These are phyloP conservation scores for Arothron firmamentum DNA, from an alignment of 2,113 vertebrate genomes.

Conservation along the genomic window DNA sequence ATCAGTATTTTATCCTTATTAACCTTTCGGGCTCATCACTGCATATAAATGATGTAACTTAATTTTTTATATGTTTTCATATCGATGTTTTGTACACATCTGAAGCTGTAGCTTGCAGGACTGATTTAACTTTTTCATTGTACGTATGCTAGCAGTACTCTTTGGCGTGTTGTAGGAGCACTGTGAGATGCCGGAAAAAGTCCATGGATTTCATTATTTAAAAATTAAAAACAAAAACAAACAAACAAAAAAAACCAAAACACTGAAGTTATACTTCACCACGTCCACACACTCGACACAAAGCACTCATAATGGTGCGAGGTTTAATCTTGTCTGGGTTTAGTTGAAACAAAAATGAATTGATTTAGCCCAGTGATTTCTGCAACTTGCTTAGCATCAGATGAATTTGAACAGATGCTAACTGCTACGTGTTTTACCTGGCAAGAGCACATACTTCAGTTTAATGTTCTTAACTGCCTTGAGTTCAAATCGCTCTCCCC, in stretches of 20 bases:
- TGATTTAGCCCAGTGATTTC: slow-evolving; percentile 23
- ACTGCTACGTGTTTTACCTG: slow-evolving; percentile 59
- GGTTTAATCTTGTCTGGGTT: slow-evolving; percentile 56
- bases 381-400: slow-evolving; percentile 34
- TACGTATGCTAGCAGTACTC: slow-evolving; percentile 76
- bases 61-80: slow-evolving; percentile 96
- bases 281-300: slow-evolving; percentile 63
- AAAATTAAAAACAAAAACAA: slow-evolving; percentile 50
- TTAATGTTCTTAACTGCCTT: slow-evolving; percentile 59
- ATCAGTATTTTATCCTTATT: slow-evolving; percentile 99
- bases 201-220: too few species aligned
- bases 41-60: slow-evolving; percentile 98
- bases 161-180: slow-evolving; percentile 68
- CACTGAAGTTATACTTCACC: slow-evolving; percentile 51
- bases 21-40: slow-evolving; percentile 92
- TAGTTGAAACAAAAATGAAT: too few species aligned
- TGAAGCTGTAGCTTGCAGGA: slow-evolving; percentile 94
- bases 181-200: slow-evolving; percentile 76
- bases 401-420: slow-evolving; percentile 39
- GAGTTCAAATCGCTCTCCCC: slow-evolving; percentile 65
- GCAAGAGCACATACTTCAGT: slow-evolving; percentile 41
- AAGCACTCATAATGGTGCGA: slow-evolving; percentile 75
- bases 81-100: slow-evolving; percentile 88
- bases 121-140: slow-evolving; percentile 88
- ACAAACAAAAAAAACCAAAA: slow-evolving; percentile 62